Evolutionary conservation across 2,797 vertebrate genomes (phyloP), one percentile per base, ranked within the genome.

Genomic region (Aldrovandia affinis): DNA sequence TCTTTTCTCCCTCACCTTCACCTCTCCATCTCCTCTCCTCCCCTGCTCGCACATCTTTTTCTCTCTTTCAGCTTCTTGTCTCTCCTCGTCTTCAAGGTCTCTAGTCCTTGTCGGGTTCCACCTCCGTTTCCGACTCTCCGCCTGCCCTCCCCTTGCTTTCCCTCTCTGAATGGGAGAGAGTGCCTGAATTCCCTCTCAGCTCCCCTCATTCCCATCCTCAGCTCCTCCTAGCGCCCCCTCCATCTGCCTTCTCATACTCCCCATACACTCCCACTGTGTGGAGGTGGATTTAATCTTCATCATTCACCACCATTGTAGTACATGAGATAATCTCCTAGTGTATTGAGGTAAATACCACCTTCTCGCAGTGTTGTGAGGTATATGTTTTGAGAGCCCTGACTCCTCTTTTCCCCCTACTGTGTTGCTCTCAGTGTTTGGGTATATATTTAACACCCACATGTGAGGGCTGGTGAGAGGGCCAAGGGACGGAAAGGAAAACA

Each of bases 401-500:
- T 88, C 83, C 83, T 89, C 89, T 50, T 30, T 1, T 90, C 86
- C 89, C 90, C 78, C 25, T 44, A 86, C 88, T 63, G 86, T 88
- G 84, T 88, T 87, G 89, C 92, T 94, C 92, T 91, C 92, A 94
- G 92, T 94, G 92, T 94, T 94, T 94, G 92, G 93, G 92, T 94
- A 93, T 95, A 95, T 96, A 94, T 96, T 95, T 95, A 94, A 94
- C 95, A 93, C 89, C 88, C 95, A 94, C 94, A 93, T 95, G 96
- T 93, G 88, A 96, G 95, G 92, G 95, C 93, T 88, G 92, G 91
- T 91, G 92, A 91, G 90, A 92, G 95, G 92, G 94, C 95, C 44
- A 95, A 91, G 97, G 96, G 96, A 96, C 97, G 97, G 97, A 97
- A 98, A 98, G 96, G 96, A 97, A 98, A 98, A 98, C 97, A 98